Percentiles rank a stretch among this genome's conserved stretches.
Evolutionary conservation across 92 coral and sea anemone species (phyloP).

Genomic region (Epizoanthus rinbou): DNA sequence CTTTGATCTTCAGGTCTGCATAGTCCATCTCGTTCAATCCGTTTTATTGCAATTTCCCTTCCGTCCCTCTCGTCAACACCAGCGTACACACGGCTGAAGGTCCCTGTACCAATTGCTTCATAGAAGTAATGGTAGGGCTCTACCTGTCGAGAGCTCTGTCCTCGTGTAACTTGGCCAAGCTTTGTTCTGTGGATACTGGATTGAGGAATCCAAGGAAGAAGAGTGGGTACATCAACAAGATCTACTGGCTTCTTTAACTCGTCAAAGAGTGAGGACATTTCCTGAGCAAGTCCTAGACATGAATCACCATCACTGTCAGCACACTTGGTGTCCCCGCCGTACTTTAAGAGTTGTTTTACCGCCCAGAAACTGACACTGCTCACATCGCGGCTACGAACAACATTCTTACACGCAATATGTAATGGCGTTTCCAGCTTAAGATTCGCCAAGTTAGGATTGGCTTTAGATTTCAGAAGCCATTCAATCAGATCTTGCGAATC

Average conservation of each 20-base stretch:
- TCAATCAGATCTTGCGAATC: not conserved
- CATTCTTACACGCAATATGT: not conserved
- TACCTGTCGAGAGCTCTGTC: conserved; percentile 12
- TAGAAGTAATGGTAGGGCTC: conserved; percentile 36
- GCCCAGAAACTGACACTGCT: not conserved
- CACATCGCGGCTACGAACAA: not conserved
- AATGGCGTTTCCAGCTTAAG: not conserved
- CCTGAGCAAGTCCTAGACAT: conserved; percentile 9
- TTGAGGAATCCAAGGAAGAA: conserved; percentile 44
- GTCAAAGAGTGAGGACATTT: not conserved
- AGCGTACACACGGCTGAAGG: conserved; percentile 41
- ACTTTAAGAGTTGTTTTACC: not conserved
- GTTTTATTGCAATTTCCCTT: conserved; percentile 66
- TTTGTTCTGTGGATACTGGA: conserved; percentile 33
- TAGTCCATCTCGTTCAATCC: conserved; percentile 31
- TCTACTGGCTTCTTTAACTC: conserved; percentile 11
- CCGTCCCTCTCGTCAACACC: conserved; percentile 54
- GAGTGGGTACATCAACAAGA: not conserved
- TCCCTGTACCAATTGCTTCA: conserved; percentile 45
- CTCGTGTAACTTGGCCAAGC: conserved; percentile 43
- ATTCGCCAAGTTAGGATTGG: not conserved
- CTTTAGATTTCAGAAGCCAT: not conserved
- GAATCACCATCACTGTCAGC: conserved; percentile 5
- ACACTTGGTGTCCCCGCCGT: conserved; percentile 23
- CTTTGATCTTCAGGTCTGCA: conserved; percentile 13